These are phyloP conservation scores for Uropsilus gracilis DNA, from an alignment of 2,113 vertebrate species.

Conservation along the genomic window DNA sequence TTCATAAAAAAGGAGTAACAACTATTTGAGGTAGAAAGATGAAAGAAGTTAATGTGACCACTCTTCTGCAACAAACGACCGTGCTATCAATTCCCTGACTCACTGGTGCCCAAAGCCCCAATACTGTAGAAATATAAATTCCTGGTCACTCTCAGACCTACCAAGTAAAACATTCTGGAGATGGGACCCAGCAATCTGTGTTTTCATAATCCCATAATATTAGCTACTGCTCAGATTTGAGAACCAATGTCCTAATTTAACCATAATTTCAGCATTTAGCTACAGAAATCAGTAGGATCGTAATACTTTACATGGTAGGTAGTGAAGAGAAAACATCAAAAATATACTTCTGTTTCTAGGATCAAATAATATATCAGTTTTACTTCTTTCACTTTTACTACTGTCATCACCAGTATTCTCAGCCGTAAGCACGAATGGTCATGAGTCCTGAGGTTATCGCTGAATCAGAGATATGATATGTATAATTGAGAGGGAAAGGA, in stretches of 20 bases:
- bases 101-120: background rate
- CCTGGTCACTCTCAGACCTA: background rate
- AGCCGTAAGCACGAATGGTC: background rate
- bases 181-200: background rate
- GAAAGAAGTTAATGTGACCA: background rate
- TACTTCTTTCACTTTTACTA: slow-evolving; percentile 16
- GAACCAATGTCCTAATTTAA: background rate
- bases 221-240: background rate
- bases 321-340: slow-evolving; percentile 31
- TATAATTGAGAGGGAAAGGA: background rate
- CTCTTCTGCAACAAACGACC: background rate
- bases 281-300: background rate
- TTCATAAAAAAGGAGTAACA: slow-evolving; percentile 37
- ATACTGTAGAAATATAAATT: slow-evolving; percentile 7
- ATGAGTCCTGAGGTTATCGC: background rate
- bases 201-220: background rate
- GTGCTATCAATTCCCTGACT: background rate
- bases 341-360: background rate
- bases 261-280: background rate
- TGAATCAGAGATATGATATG: background rate
- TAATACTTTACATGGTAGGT: background rate
- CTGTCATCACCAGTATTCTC: background rate
- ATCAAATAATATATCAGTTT: background rate
- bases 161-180: background rate
- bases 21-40: background rate